A percentile compares a stretch with the other conserved stretches of the same genome.
Evolutionary conservation across 2,113 vertebrate genomes (phyloP).

Genomic region (Semnopithecus entellus): DNA sequence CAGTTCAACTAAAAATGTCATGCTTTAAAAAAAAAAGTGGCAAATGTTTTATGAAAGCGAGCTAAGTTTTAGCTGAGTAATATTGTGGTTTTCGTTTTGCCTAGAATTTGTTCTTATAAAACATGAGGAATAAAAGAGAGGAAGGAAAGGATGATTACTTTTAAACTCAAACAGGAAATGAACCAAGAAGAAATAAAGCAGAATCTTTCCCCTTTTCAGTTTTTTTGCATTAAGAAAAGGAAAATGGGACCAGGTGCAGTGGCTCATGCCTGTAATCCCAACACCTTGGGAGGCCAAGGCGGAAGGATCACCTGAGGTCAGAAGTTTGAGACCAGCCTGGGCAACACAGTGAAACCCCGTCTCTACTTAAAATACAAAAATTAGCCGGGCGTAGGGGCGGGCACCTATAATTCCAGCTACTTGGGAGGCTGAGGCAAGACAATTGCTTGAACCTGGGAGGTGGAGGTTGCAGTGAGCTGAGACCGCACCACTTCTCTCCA

Average conservation of each 20-base stretch:
- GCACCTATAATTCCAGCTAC: too few relatives aligned
- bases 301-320: too few relatives aligned
- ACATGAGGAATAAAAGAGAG: background rate
- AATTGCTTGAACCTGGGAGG: too few relatives aligned
- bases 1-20: conserved; percentile 38
- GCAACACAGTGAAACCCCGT: background rate
- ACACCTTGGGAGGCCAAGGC: too few relatives aligned
- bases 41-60: background rate
- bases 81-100: background rate
- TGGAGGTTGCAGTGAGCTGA: too few relatives aligned
- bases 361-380: too few relatives aligned
- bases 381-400: too few relatives aligned
- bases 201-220: background rate
- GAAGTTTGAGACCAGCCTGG: background rate
- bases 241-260: background rate
- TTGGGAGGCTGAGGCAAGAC: too few relatives aligned
- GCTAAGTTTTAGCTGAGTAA: background rate
- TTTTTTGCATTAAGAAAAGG: background rate
- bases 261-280: too few relatives aligned
- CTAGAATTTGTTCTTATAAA: background rate
- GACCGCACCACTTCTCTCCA: too few relatives aligned
- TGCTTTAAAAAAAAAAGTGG: background rate
- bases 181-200: background rate
- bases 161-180: background rate
- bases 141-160: background rate